Conservation (phyloP, 2,888 invertebrate species). For the Pomacea canaliculata region DNA sequence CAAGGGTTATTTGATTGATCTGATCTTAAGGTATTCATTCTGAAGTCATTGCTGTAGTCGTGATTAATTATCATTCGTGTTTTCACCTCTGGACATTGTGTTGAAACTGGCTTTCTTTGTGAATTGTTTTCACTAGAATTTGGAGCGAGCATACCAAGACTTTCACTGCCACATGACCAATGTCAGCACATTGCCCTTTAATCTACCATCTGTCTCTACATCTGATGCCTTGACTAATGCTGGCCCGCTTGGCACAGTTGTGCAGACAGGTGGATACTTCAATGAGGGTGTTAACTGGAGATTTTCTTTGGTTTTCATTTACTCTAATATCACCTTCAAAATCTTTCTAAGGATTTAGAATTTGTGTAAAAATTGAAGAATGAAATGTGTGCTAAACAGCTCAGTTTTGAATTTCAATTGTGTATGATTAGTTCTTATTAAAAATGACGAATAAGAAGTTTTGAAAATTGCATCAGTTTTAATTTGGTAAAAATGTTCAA, state of each 20-base stretch:
- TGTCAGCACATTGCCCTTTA: constrained; percentile 26
- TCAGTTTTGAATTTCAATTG: no score
- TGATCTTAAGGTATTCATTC: neutral
- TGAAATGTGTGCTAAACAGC: no score
- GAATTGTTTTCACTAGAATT: constrained; percentile 39
- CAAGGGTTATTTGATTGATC: neutral
- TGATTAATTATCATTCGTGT: neutral
- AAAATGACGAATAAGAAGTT: no score
- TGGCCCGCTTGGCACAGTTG: neutral
- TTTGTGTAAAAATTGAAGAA: no score
- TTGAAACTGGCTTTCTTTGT: neutral
- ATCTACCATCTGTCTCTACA: neutral
- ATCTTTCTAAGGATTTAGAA: no score
- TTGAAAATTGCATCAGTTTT: no score
- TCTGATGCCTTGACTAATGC: neutral
- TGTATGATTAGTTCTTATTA: no score
- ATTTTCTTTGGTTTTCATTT: neutral
- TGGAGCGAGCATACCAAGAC: constrained; percentile 56
- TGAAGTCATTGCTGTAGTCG: neutral
- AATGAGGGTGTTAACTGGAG: no score
- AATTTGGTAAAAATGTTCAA: no score
- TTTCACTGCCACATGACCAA: constrained; percentile 61
- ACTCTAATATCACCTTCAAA: neutral
- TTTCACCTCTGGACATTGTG: neutral
- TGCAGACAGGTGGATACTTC: neutral